Evolutionary conservation across 2,888 invertebrate species (phyloP).

Genomic region (Acleris literana): DNA sequence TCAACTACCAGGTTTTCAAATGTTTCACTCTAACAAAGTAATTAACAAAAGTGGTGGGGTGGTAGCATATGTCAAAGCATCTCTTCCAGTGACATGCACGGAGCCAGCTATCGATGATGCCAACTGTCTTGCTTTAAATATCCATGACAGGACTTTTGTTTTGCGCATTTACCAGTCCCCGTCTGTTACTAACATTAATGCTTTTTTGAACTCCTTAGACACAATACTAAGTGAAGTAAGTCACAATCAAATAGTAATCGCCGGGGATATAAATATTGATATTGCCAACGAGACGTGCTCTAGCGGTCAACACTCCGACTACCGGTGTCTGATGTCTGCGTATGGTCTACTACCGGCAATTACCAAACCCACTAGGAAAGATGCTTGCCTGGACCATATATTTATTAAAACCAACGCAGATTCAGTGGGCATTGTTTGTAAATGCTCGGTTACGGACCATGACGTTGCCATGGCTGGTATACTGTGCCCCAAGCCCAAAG

Average conservation of each 20-base stretch:
- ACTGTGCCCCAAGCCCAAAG: neutral
- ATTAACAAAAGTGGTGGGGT: constrained; percentile 6
- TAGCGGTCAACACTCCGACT: neutral
- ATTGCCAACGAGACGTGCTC: neutral
- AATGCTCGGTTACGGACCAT: neutral
- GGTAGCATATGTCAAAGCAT: neutral
- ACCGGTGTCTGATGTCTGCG: neutral
- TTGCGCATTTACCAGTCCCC: neutral
- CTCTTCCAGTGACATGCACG: neutral
- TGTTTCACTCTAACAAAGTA: neutral
- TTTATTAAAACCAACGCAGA: neutral
- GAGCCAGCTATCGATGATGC: neutral
- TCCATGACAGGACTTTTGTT: neutral
- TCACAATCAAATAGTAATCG: neutral
- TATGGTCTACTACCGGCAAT: neutral
- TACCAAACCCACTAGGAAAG: constrained; percentile 2
- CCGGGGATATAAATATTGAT: constrained; percentile 5
- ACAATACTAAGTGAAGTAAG: neutral
- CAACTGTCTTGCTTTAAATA: too few species aligned
- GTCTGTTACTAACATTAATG: neutral
- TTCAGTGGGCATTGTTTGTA: neutral
- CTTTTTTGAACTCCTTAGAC: neutral
- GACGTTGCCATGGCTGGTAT: constrained; percentile 2
- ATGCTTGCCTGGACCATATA: constrained; percentile 4
- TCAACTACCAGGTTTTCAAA: neutral